These are phyloP conservation scores for Argyresthia albistria DNA, from an alignment of 2,888 invertebrate genomes.

Conservation along the genomic window DNA sequence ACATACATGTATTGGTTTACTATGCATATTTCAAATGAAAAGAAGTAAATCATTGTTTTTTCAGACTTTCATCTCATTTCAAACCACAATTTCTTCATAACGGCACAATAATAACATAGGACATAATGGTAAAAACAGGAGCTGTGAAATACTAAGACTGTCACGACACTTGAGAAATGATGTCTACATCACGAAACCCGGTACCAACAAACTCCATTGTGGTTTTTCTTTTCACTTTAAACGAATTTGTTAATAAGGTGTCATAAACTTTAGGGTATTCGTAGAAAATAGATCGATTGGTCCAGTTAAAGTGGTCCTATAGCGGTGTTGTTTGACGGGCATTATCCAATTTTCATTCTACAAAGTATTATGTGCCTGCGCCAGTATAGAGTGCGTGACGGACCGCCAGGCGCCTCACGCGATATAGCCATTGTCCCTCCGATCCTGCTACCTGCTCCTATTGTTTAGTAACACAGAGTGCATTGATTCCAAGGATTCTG, in stretches of 20 bases:
- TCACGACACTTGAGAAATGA: slow-evolving; percentile 38
- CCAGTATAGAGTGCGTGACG: slow-evolving; percentile 19
- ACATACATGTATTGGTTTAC: too few species aligned
- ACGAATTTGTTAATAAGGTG: too few species aligned
- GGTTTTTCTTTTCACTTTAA: too few species aligned
- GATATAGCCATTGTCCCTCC: slow-evolving; percentile 17
- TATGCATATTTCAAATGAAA: too few species aligned
- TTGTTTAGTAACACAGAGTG: neutral
- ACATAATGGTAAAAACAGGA: slow-evolving; percentile 27
- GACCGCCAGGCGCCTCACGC: slow-evolving; percentile 32
- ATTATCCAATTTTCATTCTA: slow-evolving; percentile 56
- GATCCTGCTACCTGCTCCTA: neutral
- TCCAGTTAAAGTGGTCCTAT: slow-evolving; percentile 18
- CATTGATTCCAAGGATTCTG: neutral
- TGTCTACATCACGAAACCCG: slow-evolving; percentile 25
- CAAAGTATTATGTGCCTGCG: slow-evolving; percentile 25
- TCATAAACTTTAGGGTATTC: too few species aligned
- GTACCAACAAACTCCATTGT: too few species aligned
- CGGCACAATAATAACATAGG: slow-evolving; percentile 11
- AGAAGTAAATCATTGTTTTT: too few species aligned
- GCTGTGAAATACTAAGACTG: slow-evolving; percentile 38
- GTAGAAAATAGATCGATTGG: slow-evolving; percentile 30
- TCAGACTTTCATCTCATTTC: too few species aligned
- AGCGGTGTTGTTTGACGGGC: slow-evolving; percentile 31
- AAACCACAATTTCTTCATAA: neutral